Percentiles rank a stretch among this genome's conserved stretches.
Evolutionary conservation across 2,797 vertebrate genomes (phyloP).

Genomic region (Leptodon cayanensis): DNA sequence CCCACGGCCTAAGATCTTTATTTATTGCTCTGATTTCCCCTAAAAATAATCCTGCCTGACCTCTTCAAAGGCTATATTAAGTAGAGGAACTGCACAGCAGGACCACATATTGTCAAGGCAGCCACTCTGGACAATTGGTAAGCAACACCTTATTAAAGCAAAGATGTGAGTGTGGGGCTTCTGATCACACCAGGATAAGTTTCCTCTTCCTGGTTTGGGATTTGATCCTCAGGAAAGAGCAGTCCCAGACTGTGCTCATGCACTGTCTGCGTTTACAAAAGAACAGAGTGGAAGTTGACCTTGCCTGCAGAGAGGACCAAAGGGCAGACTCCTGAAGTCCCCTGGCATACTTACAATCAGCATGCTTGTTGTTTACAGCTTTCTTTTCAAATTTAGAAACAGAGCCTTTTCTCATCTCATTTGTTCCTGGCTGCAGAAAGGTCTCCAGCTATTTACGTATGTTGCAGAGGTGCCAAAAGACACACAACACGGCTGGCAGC

Average conservation of each 20-base stretch:
- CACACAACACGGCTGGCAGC: neutral
- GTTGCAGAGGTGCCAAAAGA: slow-evolving; percentile 28
- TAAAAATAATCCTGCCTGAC: neutral
- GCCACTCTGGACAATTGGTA: neutral
- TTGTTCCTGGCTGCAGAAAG: slow-evolving; percentile 31
- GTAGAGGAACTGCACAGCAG: neutral
- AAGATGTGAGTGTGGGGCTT: neutral
- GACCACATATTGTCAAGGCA: neutral
- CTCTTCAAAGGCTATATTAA: neutral
- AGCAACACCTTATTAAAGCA: neutral
- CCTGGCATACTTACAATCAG: neutral
- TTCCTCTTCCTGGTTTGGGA: neutral
- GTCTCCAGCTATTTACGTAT: slow-evolving; percentile 21
- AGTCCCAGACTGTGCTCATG: neutral
- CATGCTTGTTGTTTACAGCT: slow-evolving; percentile 32
- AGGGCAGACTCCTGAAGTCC: neutral
- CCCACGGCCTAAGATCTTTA: neutral
- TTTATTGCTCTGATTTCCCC: neutral
- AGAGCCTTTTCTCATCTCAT: slow-evolving; percentile 48
- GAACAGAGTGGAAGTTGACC: neutral
- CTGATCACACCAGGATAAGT: neutral
- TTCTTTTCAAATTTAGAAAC: slow-evolving; percentile 62
- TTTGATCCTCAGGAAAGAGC: neutral
- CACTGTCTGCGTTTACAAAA: neutral
- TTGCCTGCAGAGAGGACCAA: neutral